Evolutionary conservation across 2,113 vertebrate genomes (phyloP), one percentile per base, ranked within the genome.

Genomic region (Eurypyga helias): DNA sequence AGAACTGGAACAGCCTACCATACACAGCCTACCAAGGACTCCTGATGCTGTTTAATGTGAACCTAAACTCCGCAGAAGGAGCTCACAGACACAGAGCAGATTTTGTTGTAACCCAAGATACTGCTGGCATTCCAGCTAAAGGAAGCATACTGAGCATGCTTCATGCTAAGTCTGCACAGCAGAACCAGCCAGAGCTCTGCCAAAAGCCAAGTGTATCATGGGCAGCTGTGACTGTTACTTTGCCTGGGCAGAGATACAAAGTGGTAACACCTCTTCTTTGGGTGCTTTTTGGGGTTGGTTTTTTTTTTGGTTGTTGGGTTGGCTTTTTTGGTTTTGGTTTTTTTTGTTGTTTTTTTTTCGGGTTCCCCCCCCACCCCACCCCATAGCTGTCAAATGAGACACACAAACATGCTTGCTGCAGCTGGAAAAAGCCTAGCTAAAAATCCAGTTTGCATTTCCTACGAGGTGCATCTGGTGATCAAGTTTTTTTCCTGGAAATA

Each of bases 121-220:
- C 71, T 93, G 67, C 79, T 96, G 82, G 82, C 75, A 90, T 65
- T 96, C 46, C 85, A 77, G 25, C 19, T 81, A 41, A 77, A 94
- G 49, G 78, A 71, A 76, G 78, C 70, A 91, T 54, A 91, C 48
- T 88, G 70, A 96, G 54, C 71, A 70, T 93, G 75, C 92, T 88
- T 97, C 75, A 85, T 93, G 41, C 28, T 38, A 5, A 49, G 62
- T 77, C 92, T 93, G 71, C 29, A 86, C 36, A 89, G 75, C 71
- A 95, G 41, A 91, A 83, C 36, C 49, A 92, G 58, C 36, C 85
- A 51, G 29, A 87, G 55, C 46, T 75, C 75, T 95, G 83, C 54
- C 51, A 90, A 83, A 92, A 94, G 67, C 62, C 64, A 79, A 76
- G 34, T 85, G 41, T 95, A 65, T 80, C 87, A 85, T 54, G 78